Conservation (phyloP, 2,888 invertebrate genomes). For the Mesopsocus fuscifrons region DNA sequence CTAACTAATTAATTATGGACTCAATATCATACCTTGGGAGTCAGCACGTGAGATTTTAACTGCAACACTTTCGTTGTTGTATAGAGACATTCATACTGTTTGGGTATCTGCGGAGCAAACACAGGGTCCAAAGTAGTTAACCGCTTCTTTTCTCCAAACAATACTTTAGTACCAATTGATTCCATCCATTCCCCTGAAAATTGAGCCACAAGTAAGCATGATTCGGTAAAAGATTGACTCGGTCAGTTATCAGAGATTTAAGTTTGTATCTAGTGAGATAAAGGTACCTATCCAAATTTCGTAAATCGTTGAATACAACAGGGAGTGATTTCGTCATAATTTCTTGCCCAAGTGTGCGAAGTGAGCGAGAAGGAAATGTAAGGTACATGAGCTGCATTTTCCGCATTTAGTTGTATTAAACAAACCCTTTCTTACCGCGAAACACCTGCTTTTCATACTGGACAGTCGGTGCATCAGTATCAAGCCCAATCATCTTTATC, state of each 20-base stretch:
- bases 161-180: conserved; percentile 49
- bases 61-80: background rate
- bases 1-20: too few relatives aligned
- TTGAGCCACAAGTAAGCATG: background rate
- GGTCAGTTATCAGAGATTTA: too few relatives aligned
- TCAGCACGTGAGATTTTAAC: background rate
- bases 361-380: too few relatives aligned
- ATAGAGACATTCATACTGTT: background rate
- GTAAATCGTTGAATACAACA: too few relatives aligned
- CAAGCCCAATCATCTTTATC: conserved; percentile 38
- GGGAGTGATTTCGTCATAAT: too few relatives aligned
- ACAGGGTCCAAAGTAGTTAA: conserved; percentile 23
- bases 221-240: background rate
- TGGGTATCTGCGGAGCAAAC: conserved; percentile 17
- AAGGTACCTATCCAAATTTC: too few relatives aligned
- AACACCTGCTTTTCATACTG: conserved; percentile 48
- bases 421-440: conserved; percentile 28
- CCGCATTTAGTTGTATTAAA: too few relatives aligned
- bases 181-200: conserved; percentile 42
- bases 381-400: too few relatives aligned
- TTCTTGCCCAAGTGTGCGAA: too few relatives aligned
- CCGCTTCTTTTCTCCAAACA: conserved; percentile 43
- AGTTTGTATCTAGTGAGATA: too few relatives aligned
- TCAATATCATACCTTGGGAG: too few relatives aligned
- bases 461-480: conserved; percentile 39